Evolutionary conservation across 2,888 invertebrate species (phyloP).

Genomic region (Morpho deidamia): DNA sequence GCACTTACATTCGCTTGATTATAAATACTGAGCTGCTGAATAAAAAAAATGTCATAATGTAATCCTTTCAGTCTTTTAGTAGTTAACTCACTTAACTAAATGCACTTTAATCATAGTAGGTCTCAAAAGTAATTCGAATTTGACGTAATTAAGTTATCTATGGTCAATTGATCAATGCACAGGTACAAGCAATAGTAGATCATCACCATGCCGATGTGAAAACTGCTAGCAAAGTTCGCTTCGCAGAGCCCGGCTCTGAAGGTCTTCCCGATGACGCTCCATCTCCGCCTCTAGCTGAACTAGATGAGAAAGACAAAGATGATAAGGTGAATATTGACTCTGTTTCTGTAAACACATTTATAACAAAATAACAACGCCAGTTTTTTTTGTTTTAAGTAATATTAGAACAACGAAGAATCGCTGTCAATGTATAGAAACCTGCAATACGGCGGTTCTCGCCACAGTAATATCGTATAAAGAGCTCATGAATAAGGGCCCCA

Average conservation of each 20-base stretch:
- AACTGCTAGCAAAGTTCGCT: constrained; percentile 90
- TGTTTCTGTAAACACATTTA: neutral
- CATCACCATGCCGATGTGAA: constrained; percentile 91
- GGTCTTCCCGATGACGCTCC: constrained; percentile 56
- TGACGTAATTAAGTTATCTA: neutral
- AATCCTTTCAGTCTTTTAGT: too few relatives aligned
- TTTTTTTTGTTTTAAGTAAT: too few relatives aligned
- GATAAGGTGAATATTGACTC: constrained; percentile 64
- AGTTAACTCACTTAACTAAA: too few relatives aligned
- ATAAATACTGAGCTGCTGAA: neutral
- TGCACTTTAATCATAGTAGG: too few relatives aligned
- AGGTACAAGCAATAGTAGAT: constrained; percentile 97
- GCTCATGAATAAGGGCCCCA: too few relatives aligned
- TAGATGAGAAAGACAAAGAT: constrained; percentile 66
- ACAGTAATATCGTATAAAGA: too few relatives aligned
- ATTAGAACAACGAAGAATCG: too few relatives aligned
- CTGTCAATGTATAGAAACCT: too few relatives aligned
- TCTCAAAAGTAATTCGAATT: too few relatives aligned
- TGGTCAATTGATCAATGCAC: constrained; percentile 20
- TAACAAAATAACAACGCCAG: too few relatives aligned
- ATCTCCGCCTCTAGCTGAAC: constrained; percentile 67
- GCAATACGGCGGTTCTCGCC: too few relatives aligned
- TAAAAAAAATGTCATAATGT: neutral
- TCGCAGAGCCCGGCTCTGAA: constrained; percentile 84
- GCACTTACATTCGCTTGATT: neutral